Evolutionary conservation across 1,140 invertebrate genomes (phyloP).

Genomic region (Drosophila varians): DNA sequence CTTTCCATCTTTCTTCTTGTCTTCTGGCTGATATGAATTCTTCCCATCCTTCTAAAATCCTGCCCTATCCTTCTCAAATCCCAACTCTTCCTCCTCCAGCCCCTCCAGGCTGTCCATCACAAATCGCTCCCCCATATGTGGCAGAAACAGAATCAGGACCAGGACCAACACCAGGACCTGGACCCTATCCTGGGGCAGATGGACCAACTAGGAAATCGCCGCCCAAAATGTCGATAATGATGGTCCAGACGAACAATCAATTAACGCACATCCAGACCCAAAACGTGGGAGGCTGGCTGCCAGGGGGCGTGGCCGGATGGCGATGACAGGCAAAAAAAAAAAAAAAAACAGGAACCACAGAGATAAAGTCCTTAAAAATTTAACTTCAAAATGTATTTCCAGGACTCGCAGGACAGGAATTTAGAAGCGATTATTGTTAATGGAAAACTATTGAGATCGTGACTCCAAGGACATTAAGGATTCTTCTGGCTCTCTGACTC

Average conservation of each 20-base stretch:
- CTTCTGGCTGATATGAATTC: too few relatives aligned
- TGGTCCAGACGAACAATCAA: conserved; percentile 61
- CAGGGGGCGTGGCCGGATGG: conserved; percentile 10
- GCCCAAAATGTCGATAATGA: conserved; percentile 41
- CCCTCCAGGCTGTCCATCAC: conserved; percentile 23
- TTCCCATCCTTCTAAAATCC: background rate
- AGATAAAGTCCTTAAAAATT: background rate
- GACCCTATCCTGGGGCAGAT: conserved; percentile 13
- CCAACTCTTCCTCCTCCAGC: too few relatives aligned
- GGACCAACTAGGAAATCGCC: conserved; percentile 8
- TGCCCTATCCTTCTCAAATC: background rate
- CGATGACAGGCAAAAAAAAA: conserved; percentile 6
- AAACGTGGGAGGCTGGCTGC: background rate
- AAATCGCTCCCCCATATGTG: background rate
- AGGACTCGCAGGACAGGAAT: too few relatives aligned
- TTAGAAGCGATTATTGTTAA: background rate
- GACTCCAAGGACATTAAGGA: too few relatives aligned
- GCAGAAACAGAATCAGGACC: background rate
- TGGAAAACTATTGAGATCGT: too few relatives aligned
- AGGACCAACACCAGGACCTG: background rate
- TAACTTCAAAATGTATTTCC: too few relatives aligned
- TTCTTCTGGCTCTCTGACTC: too few relatives aligned
- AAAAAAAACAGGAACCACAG: background rate
- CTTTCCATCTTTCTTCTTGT: background rate
- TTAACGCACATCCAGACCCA: conserved; percentile 49